Percentiles rank a stretch among this genome's conserved stretches.
Conservation (phyloP, 2,888 invertebrate genomes). For the Phorcus lineatus region DNA sequence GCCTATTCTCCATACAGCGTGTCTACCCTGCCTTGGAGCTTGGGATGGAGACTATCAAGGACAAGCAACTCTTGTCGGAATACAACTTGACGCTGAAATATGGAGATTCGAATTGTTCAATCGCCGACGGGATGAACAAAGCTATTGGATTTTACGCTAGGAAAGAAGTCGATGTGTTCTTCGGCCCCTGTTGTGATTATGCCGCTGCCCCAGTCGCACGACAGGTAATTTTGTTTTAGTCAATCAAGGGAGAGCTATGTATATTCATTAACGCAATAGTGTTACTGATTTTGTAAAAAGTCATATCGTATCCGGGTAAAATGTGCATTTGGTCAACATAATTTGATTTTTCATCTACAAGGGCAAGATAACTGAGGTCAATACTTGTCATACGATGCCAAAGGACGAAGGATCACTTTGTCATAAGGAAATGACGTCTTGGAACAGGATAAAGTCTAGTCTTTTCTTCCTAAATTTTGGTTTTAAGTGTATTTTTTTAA, state of each 20-base stretch:
- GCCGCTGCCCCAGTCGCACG: conserved; percentile 92
- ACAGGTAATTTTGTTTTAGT: conserved; percentile 73
- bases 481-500: too few species aligned
- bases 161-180: conserved; percentile 62
- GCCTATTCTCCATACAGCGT: conserved; percentile 55
- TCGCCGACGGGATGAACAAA: conserved; percentile 61
- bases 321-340: too few species aligned
- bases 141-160: conserved; percentile 62
- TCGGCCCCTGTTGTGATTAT: conserved; percentile 77
- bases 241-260: conserved; percentile 26
- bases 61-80: conserved; percentile 25
- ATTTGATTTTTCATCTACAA: too few species aligned
- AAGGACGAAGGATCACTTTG: too few species aligned
- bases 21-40: conserved; percentile 68
- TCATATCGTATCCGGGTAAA: too few species aligned
- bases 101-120: conserved; percentile 58
- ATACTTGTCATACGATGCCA: too few species aligned
- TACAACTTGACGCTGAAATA: conserved; percentile 36
- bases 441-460: too few species aligned
- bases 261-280: too few species aligned
- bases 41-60: conserved; percentile 59
- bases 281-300: too few species aligned
- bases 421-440: too few species aligned
- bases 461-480: too few species aligned
- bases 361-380: too few species aligned